Evolutionary conservation across 2,888 invertebrate species (phyloP).

Genomic region (Napeogenes inachia): DNA sequence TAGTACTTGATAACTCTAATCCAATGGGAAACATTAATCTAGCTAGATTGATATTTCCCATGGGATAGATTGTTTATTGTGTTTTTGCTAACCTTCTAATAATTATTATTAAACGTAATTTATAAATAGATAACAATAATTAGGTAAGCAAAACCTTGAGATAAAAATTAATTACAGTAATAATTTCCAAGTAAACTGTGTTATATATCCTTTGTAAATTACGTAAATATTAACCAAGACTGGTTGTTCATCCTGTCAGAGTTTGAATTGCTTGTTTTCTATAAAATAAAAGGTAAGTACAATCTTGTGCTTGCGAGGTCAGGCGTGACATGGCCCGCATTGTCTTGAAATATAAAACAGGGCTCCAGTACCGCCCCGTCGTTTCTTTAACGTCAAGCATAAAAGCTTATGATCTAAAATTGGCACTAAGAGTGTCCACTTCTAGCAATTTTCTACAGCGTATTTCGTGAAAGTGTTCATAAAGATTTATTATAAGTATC

Average conservation of each 20-base stretch:
- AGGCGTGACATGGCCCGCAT: slow-evolving; percentile 57
- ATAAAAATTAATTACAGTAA: no score
- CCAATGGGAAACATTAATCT: no score
- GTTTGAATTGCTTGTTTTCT: slow-evolving; percentile 46
- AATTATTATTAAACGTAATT: no score
- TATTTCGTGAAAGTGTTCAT: no score
- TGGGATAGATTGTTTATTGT: no score
- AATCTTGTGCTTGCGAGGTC: slow-evolving; percentile 53
- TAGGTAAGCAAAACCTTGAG: no score
- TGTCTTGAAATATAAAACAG: slow-evolving; percentile 49
- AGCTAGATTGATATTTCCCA: no score
- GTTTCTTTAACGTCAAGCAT: slow-evolving; percentile 27
- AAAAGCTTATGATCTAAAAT: slow-evolving; percentile 44
- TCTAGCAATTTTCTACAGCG: slow-evolving; percentile 9
- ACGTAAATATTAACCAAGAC: slow-evolving; percentile 44
- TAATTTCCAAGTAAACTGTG: slow-evolving; percentile 32
- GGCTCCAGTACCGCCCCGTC: slow-evolving; percentile 36
- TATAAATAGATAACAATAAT: no score
- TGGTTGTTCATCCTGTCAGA: slow-evolving; percentile 43
- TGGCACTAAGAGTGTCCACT: slow-evolving; percentile 42
- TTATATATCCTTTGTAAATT: slow-evolving; percentile 55
- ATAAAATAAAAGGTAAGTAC: slow-evolving; percentile 54
- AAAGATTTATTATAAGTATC: no score
- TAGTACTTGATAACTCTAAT: no score
- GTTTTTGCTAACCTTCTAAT: no score